Percentiles rank a stretch among this genome's conserved stretches.
Conservation (phyloP, 2,113 vertebrate species). For the Gymnobelideus leadbeateri region DNA sequence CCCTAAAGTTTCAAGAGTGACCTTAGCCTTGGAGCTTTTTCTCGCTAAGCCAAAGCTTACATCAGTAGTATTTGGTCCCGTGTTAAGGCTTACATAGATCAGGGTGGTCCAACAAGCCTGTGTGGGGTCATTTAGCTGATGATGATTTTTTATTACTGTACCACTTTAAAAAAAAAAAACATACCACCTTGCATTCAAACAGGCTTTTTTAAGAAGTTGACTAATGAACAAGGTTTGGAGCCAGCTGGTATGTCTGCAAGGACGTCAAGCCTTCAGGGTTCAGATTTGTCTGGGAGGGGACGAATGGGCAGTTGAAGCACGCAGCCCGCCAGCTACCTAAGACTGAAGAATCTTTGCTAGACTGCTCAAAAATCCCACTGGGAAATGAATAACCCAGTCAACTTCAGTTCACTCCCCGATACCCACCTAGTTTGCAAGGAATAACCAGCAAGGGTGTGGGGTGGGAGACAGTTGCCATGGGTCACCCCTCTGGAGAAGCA, state of each 20-base stretch:
- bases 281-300: neutral
- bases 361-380: neutral
- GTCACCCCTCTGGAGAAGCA: neutral
- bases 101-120: neutral
- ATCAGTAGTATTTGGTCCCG: neutral
- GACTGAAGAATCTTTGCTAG: neutral
- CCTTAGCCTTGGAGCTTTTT: neutral
- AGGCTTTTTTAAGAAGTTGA: neutral
- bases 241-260: neutral
- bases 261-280: neutral
- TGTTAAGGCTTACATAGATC: neutral
- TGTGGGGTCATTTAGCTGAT: constrained; percentile 1
- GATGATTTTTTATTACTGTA: constrained; percentile 4
- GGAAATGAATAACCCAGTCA: neutral
- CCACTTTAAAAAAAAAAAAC: neutral
- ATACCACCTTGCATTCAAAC: neutral
- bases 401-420: neutral
- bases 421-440: neutral
- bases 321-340: neutral
- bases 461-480: neutral
- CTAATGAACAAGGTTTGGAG: neutral
- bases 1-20: neutral
- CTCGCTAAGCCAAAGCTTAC: neutral
- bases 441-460: neutral
- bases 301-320: neutral